Base-by-base conservation (phyloP, 2,888 invertebrate genomes). In the Apamea monoglypha region DNA sequence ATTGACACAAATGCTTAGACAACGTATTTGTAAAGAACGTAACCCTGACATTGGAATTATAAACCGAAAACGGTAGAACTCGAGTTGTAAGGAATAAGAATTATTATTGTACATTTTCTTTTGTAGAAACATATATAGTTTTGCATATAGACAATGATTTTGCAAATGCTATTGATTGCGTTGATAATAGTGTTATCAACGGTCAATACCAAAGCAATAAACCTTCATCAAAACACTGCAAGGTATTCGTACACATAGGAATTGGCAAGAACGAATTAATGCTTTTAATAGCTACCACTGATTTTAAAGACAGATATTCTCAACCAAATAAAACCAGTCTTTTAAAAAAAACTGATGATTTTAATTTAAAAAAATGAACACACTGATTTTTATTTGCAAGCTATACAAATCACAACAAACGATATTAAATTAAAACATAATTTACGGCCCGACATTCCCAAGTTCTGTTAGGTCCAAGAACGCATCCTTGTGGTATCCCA, bases 401-500 rank as follows among this genome's bases (percentile, higher is more conserved):
- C 0, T 2, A 44, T 1, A 44, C 10, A 53, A 53, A 56, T 44
- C 44, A 77, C 50, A 80, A 67, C 29, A 74, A 50, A 59, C 25
- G 36, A 40, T 32, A 56, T 68, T 16, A 63, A 66, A 78, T 74
- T 50, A 75, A 73, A 84, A 64, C 78, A 82, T 76, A 85, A 74
- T 75, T 76, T 63, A 78, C 69, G 36, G 18, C 56, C 53, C 67
- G 61, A 68, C 74, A 78, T 78, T 78, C 75, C 47, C 78, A 82
- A 80, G 78, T 84, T 84, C 80, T 76, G 87, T 82, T 74, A 80
- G 84, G 85, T 74, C 88, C 81, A 14, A 84, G 76, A 82, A 82
- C 70, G 73, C 81, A 87, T 88, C 88, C 88, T 72, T 84, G 88
- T 80, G 88, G 84, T 76, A 89, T 77, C 78, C 83, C 80, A 76